Conservation (phyloP, 1,140 invertebrate genomes). For the Pectinophora gossypiella region DNA sequence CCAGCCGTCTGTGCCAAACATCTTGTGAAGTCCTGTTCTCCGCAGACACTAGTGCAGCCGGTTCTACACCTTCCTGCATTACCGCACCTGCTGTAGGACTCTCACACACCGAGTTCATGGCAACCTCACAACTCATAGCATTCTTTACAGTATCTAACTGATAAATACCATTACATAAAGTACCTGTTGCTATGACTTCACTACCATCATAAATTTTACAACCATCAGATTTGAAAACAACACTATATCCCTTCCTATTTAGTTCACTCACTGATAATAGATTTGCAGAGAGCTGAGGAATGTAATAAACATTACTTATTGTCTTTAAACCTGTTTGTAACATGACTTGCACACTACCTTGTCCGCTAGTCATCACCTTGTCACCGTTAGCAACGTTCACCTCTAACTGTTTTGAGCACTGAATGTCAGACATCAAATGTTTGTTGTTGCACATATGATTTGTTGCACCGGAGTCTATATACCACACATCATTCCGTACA, state of each 20-base stretch:
- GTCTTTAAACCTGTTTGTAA: neutral
- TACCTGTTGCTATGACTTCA: constrained; percentile 5
- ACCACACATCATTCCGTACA: constrained; percentile 10
- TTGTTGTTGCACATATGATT: constrained; percentile 15
- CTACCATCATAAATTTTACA: constrained; percentile 3
- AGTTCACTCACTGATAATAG: constrained; percentile 4
- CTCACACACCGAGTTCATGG: neutral
- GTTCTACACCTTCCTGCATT: no score
- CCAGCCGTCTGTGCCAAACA: constrained; percentile 6
- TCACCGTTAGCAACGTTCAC: constrained; percentile 9
- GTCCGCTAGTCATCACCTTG: neutral
- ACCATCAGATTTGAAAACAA: neutral
- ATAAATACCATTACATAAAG: constrained; percentile 2
- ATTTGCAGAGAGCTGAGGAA: constrained; percentile 1
- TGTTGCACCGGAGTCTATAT: constrained; percentile 22
- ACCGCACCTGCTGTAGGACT: no score
- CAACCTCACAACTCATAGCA: neutral
- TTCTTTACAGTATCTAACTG: constrained; percentile 4
- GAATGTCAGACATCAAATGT: constrained; percentile 1
- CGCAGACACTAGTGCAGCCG: no score
- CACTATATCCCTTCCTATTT: constrained; percentile 1
- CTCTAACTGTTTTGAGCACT: neutral
- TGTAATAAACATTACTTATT: constrained; percentile 4
- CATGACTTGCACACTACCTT: neutral
- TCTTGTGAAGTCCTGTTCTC: constrained; percentile 7